phyloP scores from a whole-genome alignment of 2,113 vertebrate genomes.

The Equus przewalskii region DNA sequence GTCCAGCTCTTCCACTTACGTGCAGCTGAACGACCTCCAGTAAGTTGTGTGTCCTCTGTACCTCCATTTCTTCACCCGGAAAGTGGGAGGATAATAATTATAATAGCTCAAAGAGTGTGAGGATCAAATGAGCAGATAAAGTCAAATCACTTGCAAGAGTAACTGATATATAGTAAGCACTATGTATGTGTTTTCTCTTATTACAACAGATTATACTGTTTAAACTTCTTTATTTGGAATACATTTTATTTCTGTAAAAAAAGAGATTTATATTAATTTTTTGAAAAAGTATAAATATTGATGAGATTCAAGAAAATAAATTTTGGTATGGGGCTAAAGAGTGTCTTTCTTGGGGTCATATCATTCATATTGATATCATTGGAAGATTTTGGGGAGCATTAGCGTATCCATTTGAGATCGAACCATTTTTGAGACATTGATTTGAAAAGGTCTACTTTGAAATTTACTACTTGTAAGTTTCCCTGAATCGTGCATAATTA shows the following conservation, averaged over 20 bases:
- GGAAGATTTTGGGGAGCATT: not conserved
- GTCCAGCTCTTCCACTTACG: accelerated
- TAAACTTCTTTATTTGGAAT: not conserved
- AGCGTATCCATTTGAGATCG: no score
- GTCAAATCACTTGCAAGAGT: not conserved
- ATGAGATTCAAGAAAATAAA: not conserved
- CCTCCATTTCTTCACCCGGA: not conserved
- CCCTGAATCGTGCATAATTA: not conserved
- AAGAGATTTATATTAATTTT: not conserved
- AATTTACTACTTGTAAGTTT: not conserved
- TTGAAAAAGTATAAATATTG: not conserved
- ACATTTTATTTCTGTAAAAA: not conserved
- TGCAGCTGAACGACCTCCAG: not conserved
- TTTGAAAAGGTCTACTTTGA: not conserved
- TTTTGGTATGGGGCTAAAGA: not conserved
- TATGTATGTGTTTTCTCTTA: not conserved
- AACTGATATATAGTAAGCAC: not conserved
- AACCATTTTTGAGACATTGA: not conserved
- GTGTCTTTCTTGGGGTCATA: not conserved
- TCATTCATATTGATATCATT: no score
- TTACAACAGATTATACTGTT: not conserved
- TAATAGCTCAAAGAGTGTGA: accelerated
- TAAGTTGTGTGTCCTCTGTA: not conserved
- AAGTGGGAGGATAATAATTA: not conserved
- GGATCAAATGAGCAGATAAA: not conserved